These are phyloP conservation scores for Cebidichthys violaceus DNA, from an alignment of 2,113 vertebrate species.

Conservation along the genomic window DNA sequence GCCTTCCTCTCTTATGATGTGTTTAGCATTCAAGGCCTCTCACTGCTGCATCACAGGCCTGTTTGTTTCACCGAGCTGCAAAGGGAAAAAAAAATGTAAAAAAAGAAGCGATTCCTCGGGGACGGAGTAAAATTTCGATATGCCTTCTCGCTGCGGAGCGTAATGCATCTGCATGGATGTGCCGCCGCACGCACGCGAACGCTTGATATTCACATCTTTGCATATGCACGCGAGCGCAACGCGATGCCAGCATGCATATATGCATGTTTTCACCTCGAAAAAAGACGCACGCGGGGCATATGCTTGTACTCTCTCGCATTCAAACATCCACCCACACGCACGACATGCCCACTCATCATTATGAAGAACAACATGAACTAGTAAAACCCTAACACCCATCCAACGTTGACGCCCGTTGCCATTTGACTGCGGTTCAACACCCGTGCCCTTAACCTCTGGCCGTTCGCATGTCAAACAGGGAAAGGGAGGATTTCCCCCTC, in stretches of 20 bases:
- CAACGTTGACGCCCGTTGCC: slow-evolving; percentile 36
- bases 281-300: not conserved
- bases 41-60: slow-evolving; percentile 77
- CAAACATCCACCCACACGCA: not conserved
- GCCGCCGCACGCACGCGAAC: slow-evolving; percentile 7
- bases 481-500: slow-evolving; percentile 23
- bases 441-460: slow-evolving; percentile 63
- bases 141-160: slow-evolving; percentile 29
- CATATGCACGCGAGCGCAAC: not conserved
- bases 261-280: not conserved
- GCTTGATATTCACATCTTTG: slow-evolving; percentile 23
- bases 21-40: slow-evolving; percentile 80
- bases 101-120: slow-evolving; percentile 46
- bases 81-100: not conserved
- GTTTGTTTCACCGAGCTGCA: slow-evolving; percentile 72
- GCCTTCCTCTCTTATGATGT: slow-evolving; percentile 62
- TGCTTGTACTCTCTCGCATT: not conserved
- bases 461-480: slow-evolving; percentile 55
- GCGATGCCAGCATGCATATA: not conserved
- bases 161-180: slow-evolving; percentile 21
- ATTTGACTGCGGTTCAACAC: slow-evolving; percentile 54
- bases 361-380: slow-evolving; percentile 33
- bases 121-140: slow-evolving; percentile 50
- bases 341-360: slow-evolving; percentile 1
- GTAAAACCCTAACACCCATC: slow-evolving; percentile 46